A percentile compares a stretch with the other conserved stretches of the same genome.
These are phyloP conservation scores for Anguilla rostrata DNA, from an alignment of 2,113 vertebrate species.

Conservation along the genomic window DNA sequence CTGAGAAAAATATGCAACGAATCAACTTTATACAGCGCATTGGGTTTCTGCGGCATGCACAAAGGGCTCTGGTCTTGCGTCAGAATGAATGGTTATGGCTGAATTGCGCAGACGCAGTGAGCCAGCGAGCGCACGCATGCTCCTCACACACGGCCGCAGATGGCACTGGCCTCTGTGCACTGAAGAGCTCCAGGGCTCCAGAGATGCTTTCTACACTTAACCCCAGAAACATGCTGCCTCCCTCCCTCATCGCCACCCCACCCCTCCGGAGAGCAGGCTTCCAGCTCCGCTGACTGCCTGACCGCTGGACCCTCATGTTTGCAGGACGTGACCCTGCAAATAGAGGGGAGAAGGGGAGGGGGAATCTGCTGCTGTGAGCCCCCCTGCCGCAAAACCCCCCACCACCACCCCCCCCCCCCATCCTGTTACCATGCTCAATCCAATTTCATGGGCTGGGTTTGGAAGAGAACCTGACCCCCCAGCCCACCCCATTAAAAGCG, in stretches of 20 bases:
- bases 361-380: not conserved
- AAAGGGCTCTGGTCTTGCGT: no score
- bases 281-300: not conserved
- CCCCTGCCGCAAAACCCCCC: no score
- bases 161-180: no score
- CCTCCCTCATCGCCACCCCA: not conserved
- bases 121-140: no score
- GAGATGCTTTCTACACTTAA: not conserved
- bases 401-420: no score
- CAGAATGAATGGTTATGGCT: no score
- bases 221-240: not conserved
- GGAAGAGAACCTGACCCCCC: not conserved
- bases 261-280: not conserved
- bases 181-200: no score
- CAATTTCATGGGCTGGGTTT: conserved; percentile 12
- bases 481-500: conserved; percentile 7
- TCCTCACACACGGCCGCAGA: no score
- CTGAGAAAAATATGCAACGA: no score
- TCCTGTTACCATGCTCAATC: not conserved
- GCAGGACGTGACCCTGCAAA: not conserved
- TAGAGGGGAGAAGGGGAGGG: not conserved
- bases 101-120: no score
- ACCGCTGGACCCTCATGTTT: not conserved
- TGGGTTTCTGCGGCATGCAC: no score
- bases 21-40: no score